phyloP scores from a whole-genome alignment of 1,140 invertebrate genomes.

The Steinernema khuongi region DNA sequence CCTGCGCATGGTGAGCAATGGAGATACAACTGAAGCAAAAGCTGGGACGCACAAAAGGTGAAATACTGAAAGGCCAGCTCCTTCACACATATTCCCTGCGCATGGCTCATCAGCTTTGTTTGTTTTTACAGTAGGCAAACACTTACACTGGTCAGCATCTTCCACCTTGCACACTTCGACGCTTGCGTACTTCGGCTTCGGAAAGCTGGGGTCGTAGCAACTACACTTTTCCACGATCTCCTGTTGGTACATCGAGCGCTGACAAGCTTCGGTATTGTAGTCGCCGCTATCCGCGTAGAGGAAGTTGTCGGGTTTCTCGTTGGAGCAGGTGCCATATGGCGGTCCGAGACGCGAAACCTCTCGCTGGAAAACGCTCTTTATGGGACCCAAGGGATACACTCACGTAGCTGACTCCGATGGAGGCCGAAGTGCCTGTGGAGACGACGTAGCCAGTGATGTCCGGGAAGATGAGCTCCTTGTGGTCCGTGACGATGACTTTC shows the following conservation, averaged over 20 bases:
- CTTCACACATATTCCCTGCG: too few relatives aligned
- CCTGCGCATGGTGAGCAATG: too few relatives aligned
- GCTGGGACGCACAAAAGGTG: too few relatives aligned
- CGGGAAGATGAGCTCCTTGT: constrained; percentile 31
- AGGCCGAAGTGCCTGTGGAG: not conserved
- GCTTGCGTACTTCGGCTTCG: not conserved
- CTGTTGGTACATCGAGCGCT: not conserved
- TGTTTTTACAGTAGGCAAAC: too few relatives aligned
- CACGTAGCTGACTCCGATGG: constrained; percentile 25
- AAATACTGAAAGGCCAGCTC: too few relatives aligned
- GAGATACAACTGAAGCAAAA: too few relatives aligned
- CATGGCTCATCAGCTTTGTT: too few relatives aligned
- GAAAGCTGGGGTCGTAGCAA: not conserved
- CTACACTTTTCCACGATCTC: not conserved
- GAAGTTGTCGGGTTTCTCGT: constrained; percentile 10
- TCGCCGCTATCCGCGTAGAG: constrained; percentile 19
- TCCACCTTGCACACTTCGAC: constrained; percentile 17
- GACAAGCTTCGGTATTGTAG: not conserved
- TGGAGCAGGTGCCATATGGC: constrained; percentile 24
- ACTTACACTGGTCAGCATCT: not conserved
- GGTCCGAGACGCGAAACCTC: constrained; percentile 29
- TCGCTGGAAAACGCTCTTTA: not conserved
- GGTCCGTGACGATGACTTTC: constrained; percentile 39
- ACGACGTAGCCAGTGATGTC: constrained; percentile 42
- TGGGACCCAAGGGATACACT: not conserved